These are phyloP conservation scores for Erethizon dorsatum DNA, from an alignment of 2,797 vertebrate species.

Conservation along the genomic window DNA sequence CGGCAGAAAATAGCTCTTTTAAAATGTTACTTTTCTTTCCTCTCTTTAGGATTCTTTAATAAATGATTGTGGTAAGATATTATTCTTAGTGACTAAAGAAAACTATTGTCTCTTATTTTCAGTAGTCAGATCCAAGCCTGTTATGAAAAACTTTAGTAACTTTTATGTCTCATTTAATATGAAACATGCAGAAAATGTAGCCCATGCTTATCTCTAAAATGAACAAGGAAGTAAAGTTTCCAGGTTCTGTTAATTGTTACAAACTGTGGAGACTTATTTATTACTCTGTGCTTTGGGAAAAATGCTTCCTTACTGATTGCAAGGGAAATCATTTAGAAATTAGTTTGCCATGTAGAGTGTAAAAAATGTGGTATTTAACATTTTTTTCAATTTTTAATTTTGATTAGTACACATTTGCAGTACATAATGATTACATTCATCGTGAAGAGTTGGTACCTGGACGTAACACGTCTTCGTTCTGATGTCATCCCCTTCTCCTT, in stretches of 20 bases:
- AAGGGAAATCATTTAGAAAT: slow-evolving; percentile 37
- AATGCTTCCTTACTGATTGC: slow-evolving; percentile 27
- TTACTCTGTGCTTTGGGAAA: not conserved
- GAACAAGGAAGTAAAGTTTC: slow-evolving; percentile 50
- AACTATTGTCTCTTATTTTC: slow-evolving; percentile 16
- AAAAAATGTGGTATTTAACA: slow-evolving; percentile 29
- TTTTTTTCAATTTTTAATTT: not conserved
- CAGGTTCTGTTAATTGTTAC: slow-evolving; percentile 35
- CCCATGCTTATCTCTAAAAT: slow-evolving; percentile 26
- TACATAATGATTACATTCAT: too few relatives aligned
- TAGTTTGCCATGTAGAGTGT: not conserved
- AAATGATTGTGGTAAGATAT: slow-evolving; percentile 18
- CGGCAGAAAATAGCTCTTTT: slow-evolving; percentile 1
- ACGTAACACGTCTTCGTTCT: not conserved
- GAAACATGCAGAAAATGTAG: slow-evolving; percentile 45
- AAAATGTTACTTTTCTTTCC: not conserved
- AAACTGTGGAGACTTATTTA: not conserved
- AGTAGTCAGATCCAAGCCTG: slow-evolving; percentile 34
- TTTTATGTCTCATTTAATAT: slow-evolving; percentile 32
- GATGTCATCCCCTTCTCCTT: not conserved
- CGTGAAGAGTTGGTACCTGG: not conserved
- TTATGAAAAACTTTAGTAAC: slow-evolving; percentile 48
- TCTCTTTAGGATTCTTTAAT: not conserved
- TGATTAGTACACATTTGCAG: not conserved
- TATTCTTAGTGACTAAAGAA: slow-evolving; percentile 40